Evolutionary conservation across 30 jellyfish, hydroid and myxozoan species (phyloP).

Genomic region (Hydra vulgaris): DNA sequence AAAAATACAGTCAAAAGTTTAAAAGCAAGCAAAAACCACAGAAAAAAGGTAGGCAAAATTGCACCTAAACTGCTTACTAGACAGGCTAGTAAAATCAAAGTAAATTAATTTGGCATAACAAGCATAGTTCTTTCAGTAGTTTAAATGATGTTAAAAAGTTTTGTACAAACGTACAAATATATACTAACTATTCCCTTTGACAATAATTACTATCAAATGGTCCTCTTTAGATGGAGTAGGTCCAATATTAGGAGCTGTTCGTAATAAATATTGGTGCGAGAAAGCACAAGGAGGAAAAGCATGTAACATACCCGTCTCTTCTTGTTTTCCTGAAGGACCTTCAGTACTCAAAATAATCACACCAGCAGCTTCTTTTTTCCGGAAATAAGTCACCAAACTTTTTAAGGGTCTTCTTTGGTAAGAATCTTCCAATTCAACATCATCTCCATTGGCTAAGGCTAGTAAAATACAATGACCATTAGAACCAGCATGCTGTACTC

Average conservation of each 20-base stretch:
- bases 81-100: too few relatives aligned
- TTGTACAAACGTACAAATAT: not conserved
- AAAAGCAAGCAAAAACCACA: too few relatives aligned
- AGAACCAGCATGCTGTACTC: constrained; percentile 92
- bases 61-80: too few relatives aligned
- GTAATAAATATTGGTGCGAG: constrained; percentile 87
- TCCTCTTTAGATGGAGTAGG: constrained; percentile 92
- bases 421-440: constrained; percentile 53
- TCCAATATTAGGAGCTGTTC: constrained; percentile 94
- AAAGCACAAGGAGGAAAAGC: constrained; percentile 98
- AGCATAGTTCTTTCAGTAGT: not conserved
- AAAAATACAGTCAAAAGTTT: too few relatives aligned
- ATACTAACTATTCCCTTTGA: constrained; percentile 56
- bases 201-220: constrained; percentile 85
- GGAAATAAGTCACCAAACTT: constrained; percentile 86
- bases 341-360: constrained; percentile 76
- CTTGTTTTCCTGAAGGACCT: constrained; percentile 45
- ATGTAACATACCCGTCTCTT: constrained; percentile 91
- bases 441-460: constrained; percentile 92
- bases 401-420: constrained; percentile 79
- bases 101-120: too few relatives aligned
- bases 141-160: not conserved
- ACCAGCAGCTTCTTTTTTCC: constrained; percentile 97
- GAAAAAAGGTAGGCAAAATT: too few relatives aligned
- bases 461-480: constrained; percentile 92